phyloP scores from a whole-genome alignment of 2,888 invertebrate genomes.

The Leptothorax acervorum region DNA sequence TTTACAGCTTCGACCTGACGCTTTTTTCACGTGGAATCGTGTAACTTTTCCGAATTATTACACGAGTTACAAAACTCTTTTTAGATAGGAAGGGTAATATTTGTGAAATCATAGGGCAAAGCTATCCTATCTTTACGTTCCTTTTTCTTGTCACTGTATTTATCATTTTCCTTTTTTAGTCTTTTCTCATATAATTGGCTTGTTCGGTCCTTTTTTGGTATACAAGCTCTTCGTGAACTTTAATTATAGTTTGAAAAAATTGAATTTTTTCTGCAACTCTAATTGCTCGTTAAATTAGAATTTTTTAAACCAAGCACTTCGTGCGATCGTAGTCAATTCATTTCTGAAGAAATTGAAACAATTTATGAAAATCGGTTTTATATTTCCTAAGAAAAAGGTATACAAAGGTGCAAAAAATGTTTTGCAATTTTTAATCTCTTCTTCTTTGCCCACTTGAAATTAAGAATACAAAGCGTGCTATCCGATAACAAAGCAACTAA shows the following conservation, averaged over 20 bases:
- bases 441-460: background rate
- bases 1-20: background rate
- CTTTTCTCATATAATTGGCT: background rate
- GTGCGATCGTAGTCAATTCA: background rate
- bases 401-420: background rate
- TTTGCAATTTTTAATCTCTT: background rate
- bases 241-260: background rate
- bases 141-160: background rate
- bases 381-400: background rate
- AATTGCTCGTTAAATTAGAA: background rate
- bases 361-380: background rate
- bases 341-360: background rate
- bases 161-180: background rate
- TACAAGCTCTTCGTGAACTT: background rate
- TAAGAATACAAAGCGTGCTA: background rate
- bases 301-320: background rate
- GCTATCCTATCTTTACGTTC: background rate
- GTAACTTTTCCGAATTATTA: background rate
- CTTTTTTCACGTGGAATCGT: background rate
- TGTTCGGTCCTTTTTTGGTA: background rate
- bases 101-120: background rate
- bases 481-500: no score
- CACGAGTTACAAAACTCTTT: background rate
- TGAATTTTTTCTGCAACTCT: background rate
- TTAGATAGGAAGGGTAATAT: background rate